Evolutionary conservation across 2,888 invertebrate genomes (phyloP).

Genomic region (Heliothis peltigera): DNA sequence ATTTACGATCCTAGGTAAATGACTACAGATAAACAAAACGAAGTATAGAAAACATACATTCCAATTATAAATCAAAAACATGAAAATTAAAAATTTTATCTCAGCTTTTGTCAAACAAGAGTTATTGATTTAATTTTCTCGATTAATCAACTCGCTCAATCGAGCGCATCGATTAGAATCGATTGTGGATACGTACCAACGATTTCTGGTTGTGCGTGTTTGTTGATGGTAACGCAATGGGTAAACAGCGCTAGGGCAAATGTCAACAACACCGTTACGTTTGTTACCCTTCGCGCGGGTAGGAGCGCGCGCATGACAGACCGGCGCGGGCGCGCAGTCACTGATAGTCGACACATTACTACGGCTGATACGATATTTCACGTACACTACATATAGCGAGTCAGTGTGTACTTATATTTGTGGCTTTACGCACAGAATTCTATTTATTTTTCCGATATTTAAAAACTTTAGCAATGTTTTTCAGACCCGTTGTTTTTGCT

Average conservation of each 20-base stretch:
- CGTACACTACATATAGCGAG: constrained; percentile 8
- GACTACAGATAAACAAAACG: constrained; percentile 3
- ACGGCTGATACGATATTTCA: constrained; percentile 42
- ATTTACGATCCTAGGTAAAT: constrained; percentile 26
- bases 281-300: constrained; percentile 17
- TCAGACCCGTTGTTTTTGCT: not conserved
- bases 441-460: not conserved
- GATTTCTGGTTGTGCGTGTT: constrained; percentile 13
- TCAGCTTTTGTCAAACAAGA: not conserved
- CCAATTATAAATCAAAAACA: not conserved
- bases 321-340: constrained; percentile 9
- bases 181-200: constrained; percentile 35
- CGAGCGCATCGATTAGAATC: constrained; percentile 37
- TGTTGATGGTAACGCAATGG: constrained; percentile 25
- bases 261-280: constrained; percentile 16
- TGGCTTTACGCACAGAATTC: not conserved
- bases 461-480: not conserved
- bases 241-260: constrained; percentile 11
- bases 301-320: constrained; percentile 29
- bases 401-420: constrained; percentile 5
- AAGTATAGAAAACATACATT: not conserved
- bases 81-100: not conserved
- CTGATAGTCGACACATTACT: constrained; percentile 46
- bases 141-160: constrained; percentile 36
- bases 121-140: constrained; percentile 24